Evolutionary conservation across 2,888 invertebrate species (phyloP), one percentile per base, ranked within the genome.

Genomic region (Latrodectus elegans): DNA sequence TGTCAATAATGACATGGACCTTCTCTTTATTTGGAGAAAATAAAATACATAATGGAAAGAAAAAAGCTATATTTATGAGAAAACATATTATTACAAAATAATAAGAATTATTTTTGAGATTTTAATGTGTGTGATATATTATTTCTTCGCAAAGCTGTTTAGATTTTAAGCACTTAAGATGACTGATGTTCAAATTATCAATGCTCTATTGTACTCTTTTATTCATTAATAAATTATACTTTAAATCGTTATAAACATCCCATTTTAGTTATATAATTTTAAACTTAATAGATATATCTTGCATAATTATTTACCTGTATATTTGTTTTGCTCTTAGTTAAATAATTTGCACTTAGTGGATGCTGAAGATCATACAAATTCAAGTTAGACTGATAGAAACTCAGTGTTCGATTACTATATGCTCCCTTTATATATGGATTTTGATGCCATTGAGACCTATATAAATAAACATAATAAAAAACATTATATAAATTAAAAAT

Each of bases 371-470:
- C 73, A 71, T 84, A 65, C 22, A 87, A 68, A 22, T 55, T 83
- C 15, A 72, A 68, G 38, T 86, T 79, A 9, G 70, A 38, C 11
- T 86, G 17, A 75, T 88, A 72, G 51, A 82, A 90, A 26, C 68
- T 76, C 11, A 86, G 60, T 14, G 89, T 78, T n/a, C 89, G 89
- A 85, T 87, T 83, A 68, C 90, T 90, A 65, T 90, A 95, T 65
- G 94, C 93, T 11, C 95, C 95, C 85, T 92, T 91, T 22, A 94
- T 91, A 91, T 93, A 94, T 15, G 93, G 92, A 91, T 95, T 94
- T 4, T 92, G 92, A 82, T 92, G 91, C 95, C 95, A 95, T 68
- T 92, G 92, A 0, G 94, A 94, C 90, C 94, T 94, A 89, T 87
- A 91, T 4, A 60, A 60, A 60, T 15, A 60, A 60, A 60, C 38